phyloP scores from a whole-genome alignment of 2,113 vertebrate genomes.

The Cervus canadensis region DNA sequence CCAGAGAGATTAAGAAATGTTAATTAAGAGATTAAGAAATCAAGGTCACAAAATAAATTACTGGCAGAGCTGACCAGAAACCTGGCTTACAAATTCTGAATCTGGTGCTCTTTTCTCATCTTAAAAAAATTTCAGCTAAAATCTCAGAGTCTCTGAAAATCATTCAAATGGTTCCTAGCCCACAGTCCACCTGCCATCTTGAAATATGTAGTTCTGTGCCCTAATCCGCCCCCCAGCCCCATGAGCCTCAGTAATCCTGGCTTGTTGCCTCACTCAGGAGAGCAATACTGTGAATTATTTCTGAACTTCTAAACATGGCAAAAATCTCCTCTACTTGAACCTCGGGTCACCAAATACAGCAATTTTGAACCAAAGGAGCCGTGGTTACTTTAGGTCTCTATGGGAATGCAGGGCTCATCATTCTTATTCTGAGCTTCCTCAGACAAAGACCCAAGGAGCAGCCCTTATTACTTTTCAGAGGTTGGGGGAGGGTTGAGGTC shows the following conservation, averaged over 20 bases:
- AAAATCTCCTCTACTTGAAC: constrained; percentile 47
- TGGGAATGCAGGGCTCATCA: not conserved
- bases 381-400: constrained; percentile 25
- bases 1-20: not conserved
- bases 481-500: constrained; percentile 68
- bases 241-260: not conserved
- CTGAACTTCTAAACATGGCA: constrained; percentile 24
- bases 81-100: not conserved
- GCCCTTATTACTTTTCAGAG: constrained; percentile 51
- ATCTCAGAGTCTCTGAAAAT: not conserved
- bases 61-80: not conserved
- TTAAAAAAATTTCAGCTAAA: not conserved
- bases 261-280: not conserved
- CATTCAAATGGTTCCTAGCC: not conserved
- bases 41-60: not conserved
- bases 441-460: constrained; percentile 53
- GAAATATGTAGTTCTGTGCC: not conserved
- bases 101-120: not conserved
- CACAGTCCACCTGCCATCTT: not conserved
- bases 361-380: constrained; percentile 29
- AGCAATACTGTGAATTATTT: constrained; percentile 48
- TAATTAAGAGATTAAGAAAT: not conserved
- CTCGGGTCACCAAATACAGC: constrained; percentile 39
- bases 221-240: not conserved
- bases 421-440: constrained; percentile 31